Evolutionary conservation across 2,113 vertebrate genomes (phyloP).

Genomic region (Prionailurus viverrinus): DNA sequence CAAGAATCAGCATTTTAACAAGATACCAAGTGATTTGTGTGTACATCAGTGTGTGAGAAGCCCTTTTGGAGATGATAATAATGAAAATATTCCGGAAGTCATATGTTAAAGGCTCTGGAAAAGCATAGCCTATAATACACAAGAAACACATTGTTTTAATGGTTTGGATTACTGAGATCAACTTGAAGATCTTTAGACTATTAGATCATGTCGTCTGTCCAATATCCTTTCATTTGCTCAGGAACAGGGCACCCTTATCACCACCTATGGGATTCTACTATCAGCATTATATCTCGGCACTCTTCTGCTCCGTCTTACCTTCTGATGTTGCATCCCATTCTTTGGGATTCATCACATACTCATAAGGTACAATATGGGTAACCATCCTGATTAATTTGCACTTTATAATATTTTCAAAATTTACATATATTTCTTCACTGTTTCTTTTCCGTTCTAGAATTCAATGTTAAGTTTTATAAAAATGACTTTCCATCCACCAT

Average conservation of each 20-base stretch:
- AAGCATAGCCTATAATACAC: background rate
- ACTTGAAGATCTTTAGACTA: background rate
- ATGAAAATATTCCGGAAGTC: background rate
- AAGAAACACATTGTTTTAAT: background rate
- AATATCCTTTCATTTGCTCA: background rate
- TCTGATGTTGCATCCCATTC: background rate
- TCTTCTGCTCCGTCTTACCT: background rate
- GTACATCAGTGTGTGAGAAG: background rate
- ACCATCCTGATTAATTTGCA: background rate
- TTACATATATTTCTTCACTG: background rate
- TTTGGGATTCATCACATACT: background rate
- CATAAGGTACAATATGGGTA: background rate
- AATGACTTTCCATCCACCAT: background rate
- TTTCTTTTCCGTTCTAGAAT: background rate
- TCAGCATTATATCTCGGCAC: background rate
- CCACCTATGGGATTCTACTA: accelerated
- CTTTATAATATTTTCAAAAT: background rate
- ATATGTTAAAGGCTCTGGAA: background rate
- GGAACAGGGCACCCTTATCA: background rate
- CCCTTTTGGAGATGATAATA: background rate
- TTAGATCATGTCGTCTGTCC: background rate
- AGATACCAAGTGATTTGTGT: background rate
- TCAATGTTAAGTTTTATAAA: background rate
- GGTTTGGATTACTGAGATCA: background rate
- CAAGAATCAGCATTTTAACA: background rate